Base-by-base conservation (phyloP, 2,113 vertebrate species). In the Gorilla gorilla region DNA sequence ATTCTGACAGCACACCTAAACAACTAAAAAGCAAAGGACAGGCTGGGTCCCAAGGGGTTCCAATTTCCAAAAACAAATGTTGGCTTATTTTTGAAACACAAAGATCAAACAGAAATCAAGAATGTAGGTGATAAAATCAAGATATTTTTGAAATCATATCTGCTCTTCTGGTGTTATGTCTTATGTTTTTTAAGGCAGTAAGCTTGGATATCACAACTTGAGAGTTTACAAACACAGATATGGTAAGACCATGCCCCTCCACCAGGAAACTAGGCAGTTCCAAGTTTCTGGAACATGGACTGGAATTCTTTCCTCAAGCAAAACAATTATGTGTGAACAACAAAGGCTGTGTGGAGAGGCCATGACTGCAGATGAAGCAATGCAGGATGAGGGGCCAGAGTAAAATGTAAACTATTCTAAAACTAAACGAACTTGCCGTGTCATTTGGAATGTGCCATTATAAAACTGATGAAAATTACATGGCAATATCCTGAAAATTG, bases 121-220 rank as follows among this genome's bases (percentile, higher is more conserved):
- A 72, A 43, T 2, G 5, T 4, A 22, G 38, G 61, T 43, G 8
- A 50, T 85, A 27, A 80, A 87, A 35, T 0, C 4, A 1, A 59
- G 70, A 61, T 79, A 75, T 27, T 96, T 97, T 95, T 96, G 94
- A 97, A 97, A 93, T 97, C 96, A 95, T 75, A 3, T 27, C 80
- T 88, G 93, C 83, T 50, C 70, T 92, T 91, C 92, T 81, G 92
- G 85, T 1, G 17, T 90, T 80, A 94, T 27, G 97, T 17, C 52
- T 68, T 86, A 59, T 80, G 93, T 80, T 76, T 96, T 86, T 66
- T 43, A 97, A 96, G 95, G 94, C 35, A 97, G 75, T 55, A 5
- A 83, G 68, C 32, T 25, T 76, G 45, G 75, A 32, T 7, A 94
- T 45, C 14, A 88, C 88, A 84, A 96, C 97, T 0, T 0, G 93